A percentile compares a stretch with the other conserved stretches of the same genome.
Evolutionary conservation across 2,888 invertebrate genomes (phyloP).

Genomic region (Galerucella nymphaeae): DNA sequence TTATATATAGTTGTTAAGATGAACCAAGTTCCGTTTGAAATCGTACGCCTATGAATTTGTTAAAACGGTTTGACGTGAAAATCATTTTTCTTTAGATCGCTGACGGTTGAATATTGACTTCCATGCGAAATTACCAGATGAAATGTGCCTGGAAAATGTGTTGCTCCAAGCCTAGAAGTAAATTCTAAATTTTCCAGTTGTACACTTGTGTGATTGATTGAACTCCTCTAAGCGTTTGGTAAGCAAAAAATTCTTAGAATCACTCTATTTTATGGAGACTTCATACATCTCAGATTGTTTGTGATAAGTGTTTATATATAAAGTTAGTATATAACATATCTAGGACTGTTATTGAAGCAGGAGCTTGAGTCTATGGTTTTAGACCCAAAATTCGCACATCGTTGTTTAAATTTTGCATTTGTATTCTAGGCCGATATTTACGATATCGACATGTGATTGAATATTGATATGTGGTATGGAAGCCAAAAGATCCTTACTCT

Average conservation of each 20-base stretch:
- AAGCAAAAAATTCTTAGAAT: neutral
- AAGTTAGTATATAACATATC: too few relatives aligned
- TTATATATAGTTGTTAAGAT: neutral
- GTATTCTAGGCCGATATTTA: too few relatives aligned
- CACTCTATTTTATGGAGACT: neutral
- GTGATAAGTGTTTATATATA: too few relatives aligned
- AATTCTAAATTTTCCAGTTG: slow-evolving; percentile 31
- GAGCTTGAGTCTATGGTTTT: too few relatives aligned
- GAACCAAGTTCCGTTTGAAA: neutral
- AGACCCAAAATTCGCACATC: too few relatives aligned
- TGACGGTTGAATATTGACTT: slow-evolving; percentile 37
- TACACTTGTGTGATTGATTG: slow-evolving; percentile 27
- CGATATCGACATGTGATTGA: too few relatives aligned
- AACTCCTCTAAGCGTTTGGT: slow-evolving; percentile 14
- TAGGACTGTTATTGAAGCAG: too few relatives aligned
- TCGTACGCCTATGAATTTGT: slow-evolving; percentile 11
- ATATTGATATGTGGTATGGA: too few relatives aligned
- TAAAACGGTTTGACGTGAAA: slow-evolving; percentile 15
- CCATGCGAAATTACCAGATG: slow-evolving; percentile 30
- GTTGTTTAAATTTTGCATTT: too few relatives aligned
- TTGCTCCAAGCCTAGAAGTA: slow-evolving; percentile 19
- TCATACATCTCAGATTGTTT: too few relatives aligned
- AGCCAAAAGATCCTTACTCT: too few relatives aligned
- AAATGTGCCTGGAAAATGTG: slow-evolving; percentile 29
- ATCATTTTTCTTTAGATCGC: slow-evolving; percentile 37